Evolutionary conservation across 1,140 invertebrate genomes (phyloP).

Genomic region (Hylyphantes graminicola): DNA sequence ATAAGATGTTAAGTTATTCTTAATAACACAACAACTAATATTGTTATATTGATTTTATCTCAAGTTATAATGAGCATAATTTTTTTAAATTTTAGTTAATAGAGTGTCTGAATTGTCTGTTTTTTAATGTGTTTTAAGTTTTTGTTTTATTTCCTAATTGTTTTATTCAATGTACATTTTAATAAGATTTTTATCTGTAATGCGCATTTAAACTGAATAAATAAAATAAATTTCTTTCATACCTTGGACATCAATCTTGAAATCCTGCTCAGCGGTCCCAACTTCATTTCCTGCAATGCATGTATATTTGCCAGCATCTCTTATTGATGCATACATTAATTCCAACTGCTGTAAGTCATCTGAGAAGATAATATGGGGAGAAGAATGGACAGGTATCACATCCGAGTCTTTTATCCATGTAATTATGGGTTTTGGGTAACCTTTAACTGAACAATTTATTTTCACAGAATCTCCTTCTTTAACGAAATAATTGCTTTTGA

Average conservation of each 20-base stretch:
- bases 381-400: conserved; percentile 11
- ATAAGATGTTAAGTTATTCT: too few species aligned
- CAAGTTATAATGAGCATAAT: too few species aligned
- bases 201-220: conserved; percentile 23
- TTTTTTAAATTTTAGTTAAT: too few species aligned
- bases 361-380: conserved; percentile 24
- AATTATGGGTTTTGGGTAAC: conserved; percentile 48
- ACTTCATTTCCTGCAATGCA: conserved; percentile 87
- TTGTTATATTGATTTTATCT: too few species aligned
- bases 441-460: conserved; percentile 45
- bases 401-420: conserved; percentile 61
- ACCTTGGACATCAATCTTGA: conserved; percentile 81
- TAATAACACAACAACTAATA: too few species aligned
- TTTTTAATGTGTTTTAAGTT: too few species aligned
- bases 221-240: conserved; percentile 58
- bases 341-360: conserved; percentile 24
- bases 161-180: too few species aligned
- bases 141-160: too few species aligned
- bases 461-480: conserved; percentile 34
- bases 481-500: conserved; percentile 35
- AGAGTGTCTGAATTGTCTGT: too few species aligned
- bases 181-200: too few species aligned
- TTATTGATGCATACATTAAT: conserved; percentile 25
- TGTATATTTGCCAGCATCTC: conserved; percentile 74
- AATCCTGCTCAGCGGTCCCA: conserved; percentile 81